phyloP scores from a whole-genome alignment of 2,113 vertebrate species.

The Alces alces region DNA sequence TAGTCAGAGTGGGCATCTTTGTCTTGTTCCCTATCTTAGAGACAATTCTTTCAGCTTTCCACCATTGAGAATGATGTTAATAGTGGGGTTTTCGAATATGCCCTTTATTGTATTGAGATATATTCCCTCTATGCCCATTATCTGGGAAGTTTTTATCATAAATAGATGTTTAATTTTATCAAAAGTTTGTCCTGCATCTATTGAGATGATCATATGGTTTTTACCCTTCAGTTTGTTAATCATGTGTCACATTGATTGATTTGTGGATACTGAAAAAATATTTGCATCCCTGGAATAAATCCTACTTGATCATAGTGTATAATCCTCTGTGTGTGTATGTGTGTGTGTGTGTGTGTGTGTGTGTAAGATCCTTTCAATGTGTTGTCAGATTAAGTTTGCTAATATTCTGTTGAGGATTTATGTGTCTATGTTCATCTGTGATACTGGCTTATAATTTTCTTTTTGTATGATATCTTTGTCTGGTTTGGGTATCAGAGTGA shows the following conservation, averaged over 20 bases:
- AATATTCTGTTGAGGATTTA: neutral
- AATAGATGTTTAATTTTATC: neutral
- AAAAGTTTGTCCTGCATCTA: neutral
- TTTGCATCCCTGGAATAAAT: neutral
- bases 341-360: neutral
- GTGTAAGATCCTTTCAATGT: neutral
- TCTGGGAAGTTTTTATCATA: neutral
- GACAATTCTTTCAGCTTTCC: neutral
- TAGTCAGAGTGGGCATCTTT: neutral
- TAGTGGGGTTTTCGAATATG: neutral
- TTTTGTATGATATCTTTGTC: neutral
- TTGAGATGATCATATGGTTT: neutral
- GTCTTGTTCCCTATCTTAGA: neutral
- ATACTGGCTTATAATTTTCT: neutral
- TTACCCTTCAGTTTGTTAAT: neutral
- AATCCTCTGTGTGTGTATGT: neutral
- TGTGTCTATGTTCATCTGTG: neutral
- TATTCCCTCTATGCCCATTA: neutral
- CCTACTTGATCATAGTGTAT: neutral
- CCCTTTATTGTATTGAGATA: neutral
- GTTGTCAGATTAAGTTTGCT: neutral
- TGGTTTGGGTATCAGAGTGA: neutral
- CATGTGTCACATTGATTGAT: neutral
- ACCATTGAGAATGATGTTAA: neutral
- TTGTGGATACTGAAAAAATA: neutral